Conservation (phyloP, 2,113 vertebrate genomes). For the Oceanites oceanicus region DNA sequence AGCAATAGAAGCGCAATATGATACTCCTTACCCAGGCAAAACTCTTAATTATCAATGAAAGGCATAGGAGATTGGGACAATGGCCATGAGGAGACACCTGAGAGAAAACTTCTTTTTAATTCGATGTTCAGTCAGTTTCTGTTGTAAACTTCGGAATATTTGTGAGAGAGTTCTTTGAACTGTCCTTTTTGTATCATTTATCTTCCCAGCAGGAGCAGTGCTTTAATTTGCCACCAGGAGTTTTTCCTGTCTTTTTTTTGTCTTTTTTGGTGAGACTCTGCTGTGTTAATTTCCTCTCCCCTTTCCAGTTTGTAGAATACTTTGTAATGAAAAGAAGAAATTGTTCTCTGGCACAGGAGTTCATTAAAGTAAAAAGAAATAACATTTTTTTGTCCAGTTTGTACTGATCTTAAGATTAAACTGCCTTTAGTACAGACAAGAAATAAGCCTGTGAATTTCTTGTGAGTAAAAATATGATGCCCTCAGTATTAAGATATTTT, state of each 20-base stretch:
- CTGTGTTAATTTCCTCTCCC: slow-evolving; percentile 19
- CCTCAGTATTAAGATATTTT: not conserved
- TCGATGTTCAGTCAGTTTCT: not conserved
- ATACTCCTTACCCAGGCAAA: not conserved
- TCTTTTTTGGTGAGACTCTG: not conserved
- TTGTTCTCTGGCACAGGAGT: not conserved
- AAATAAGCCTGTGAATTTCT: not conserved
- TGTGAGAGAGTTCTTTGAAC: not conserved
- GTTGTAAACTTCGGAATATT: not conserved
- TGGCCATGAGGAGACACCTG: not conserved
- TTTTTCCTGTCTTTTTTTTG: not conserved
- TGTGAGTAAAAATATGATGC: not conserved
- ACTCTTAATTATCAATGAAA: not conserved
- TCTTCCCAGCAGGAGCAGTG: not conserved
- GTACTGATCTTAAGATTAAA: not conserved
- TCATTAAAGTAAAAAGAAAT: not conserved
- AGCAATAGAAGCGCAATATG: not conserved
- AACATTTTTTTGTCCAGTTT: not conserved
- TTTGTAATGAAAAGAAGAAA: not conserved
- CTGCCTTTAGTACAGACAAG: not conserved
- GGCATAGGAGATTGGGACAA: not conserved
- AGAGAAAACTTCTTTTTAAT: not conserved
- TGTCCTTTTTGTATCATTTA: slow-evolving; percentile 6
- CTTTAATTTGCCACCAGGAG: slow-evolving; percentile 17
- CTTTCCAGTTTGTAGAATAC: not conserved